Evolutionary conservation across 2,113 vertebrate species (phyloP), one percentile per base, ranked within the genome.

Genomic region (Candoia aspera): DNA sequence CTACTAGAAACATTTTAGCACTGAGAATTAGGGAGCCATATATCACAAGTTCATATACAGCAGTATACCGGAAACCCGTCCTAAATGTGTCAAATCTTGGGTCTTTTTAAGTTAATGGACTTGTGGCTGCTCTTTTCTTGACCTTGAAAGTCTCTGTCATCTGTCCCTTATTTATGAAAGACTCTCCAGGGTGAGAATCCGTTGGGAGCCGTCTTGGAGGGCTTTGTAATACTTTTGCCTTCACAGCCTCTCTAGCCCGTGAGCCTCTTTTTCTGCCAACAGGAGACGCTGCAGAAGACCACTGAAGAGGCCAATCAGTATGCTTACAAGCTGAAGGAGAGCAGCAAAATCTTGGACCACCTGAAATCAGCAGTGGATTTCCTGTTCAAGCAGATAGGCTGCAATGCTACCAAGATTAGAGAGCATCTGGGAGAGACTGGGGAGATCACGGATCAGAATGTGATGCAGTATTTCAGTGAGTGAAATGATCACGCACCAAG

Each of bases 391-490:
- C 91, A 88, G 49, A 73, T 95, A 0, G 3, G 87, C 54, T 97
- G 97, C 0, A 95, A 97, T 0, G 55, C 94, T 2, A 89, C 86
- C 0, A 79, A 90, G 59, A 94, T 95, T 53, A 49, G 46, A 89
- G 95, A 92, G n/a, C 95, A 96, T 6, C 92, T 98, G 0, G 97
- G 97, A 2, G 96, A 96, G 84, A 96, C 68, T 0, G 94, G 94
- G 10, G 92, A 93, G 24, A 23, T 97, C 93, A 97, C 95, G 0
- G 87, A 97, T 0, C 15, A 2, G 92, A 97, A 97, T 87, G 84
- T 97, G 3, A 49, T 92, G 11, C 91, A 96, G 92, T 88, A 96
- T 92, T 96, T 98, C 0, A 96, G 98, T 98, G 94, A 90, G 97
- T 96, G 2, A 0, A 8, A 49, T 0, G 64, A 58, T 24, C 8